These are phyloP conservation scores for Drosophila baimaii DNA, from an alignment of 1,140 invertebrate genomes.

Conservation along the genomic window DNA sequence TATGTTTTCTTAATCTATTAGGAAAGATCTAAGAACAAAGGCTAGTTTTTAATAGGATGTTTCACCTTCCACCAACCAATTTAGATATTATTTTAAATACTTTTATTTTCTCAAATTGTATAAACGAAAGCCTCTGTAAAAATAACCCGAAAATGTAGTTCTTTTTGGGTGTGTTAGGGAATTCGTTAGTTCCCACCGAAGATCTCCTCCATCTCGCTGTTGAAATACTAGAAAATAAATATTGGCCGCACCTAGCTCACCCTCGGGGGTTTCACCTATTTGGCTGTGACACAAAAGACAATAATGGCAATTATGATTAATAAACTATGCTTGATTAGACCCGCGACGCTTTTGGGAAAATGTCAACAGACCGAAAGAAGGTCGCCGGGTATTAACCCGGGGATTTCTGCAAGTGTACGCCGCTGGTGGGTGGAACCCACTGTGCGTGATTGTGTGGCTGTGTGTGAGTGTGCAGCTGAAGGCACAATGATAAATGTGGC, in stretches of 20 bases:
- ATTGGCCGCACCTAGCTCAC: slow-evolving; percentile 35
- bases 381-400: slow-evolving; percentile 21
- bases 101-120: too few species aligned
- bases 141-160: background rate
- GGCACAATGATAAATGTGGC: slow-evolving; percentile 83
- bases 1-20: too few species aligned
- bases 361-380: slow-evolving; percentile 38
- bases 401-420: slow-evolving; percentile 69
- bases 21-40: background rate
- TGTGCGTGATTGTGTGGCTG: slow-evolving; percentile 22
- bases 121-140: background rate
- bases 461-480: slow-evolving; percentile 65
- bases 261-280: slow-evolving; percentile 29
- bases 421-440: slow-evolving; percentile 63
- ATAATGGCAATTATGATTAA: slow-evolving; percentile 51
- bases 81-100: background rate
- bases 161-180: slow-evolving; percentile 3
- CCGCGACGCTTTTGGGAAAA: slow-evolving; percentile 27
- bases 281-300: slow-evolving; percentile 36
- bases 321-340: slow-evolving; percentile 46
- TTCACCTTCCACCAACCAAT: background rate
- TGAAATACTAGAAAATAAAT: slow-evolving; percentile 18
- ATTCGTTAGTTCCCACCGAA: background rate
- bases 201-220: slow-evolving; percentile 5
- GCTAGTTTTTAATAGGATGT: too few species aligned